Conservation (phyloP, 2,797 vertebrate species). For the Ctenosaura bakeri region DNA sequence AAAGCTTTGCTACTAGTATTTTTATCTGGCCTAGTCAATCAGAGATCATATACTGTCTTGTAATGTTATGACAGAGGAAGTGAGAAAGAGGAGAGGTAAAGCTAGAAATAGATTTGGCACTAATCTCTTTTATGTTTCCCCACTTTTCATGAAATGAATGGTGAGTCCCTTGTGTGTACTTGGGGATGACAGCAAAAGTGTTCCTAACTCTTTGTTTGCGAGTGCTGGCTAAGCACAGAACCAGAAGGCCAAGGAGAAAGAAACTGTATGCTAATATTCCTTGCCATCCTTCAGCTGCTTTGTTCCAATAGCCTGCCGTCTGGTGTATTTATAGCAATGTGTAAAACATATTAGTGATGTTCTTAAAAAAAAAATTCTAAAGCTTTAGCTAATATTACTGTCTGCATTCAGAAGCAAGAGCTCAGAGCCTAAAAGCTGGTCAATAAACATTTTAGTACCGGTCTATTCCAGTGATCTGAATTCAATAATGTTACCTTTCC, state of each 20-base stretch:
- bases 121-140: neutral
- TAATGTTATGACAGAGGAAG: neutral
- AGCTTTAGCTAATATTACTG: constrained; percentile 75
- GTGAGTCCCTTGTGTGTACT: neutral
- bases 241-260: constrained; percentile 33
- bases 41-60: neutral
- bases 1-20: neutral
- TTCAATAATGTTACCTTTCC: constrained; percentile 83
- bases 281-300: constrained; percentile 62
- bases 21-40: neutral
- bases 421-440: constrained; percentile 76
- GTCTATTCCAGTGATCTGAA: constrained; percentile 81
- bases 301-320: constrained; percentile 62
- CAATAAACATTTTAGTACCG: constrained; percentile 83
- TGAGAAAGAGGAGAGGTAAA: neutral
- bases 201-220: constrained; percentile 57
- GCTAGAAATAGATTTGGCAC: neutral
- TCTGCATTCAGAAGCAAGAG: constrained; percentile 73
- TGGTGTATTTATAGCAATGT: constrained; percentile 70
- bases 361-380: constrained; percentile 65
- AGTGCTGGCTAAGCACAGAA: constrained; percentile 36
- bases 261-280: constrained; percentile 53
- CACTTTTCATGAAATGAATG: neutral
- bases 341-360: constrained; percentile 72
- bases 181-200: constrained; percentile 47